Conservation (phyloP, 1,140 invertebrate species). For the Drosophila asahinai region DNA sequence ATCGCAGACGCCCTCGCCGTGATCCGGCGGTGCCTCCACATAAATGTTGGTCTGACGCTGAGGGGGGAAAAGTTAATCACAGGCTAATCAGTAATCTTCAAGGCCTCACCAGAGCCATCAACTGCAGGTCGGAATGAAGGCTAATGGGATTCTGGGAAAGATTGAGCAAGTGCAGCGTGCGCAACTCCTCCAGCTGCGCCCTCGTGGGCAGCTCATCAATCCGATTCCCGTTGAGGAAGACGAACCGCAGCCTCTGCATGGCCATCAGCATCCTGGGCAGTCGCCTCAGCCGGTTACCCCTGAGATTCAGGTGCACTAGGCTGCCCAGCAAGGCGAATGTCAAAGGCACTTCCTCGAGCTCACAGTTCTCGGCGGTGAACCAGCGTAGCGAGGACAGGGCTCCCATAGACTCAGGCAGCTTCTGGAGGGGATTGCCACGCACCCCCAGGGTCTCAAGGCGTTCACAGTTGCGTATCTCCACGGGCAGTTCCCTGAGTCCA, state of each 20-base stretch:
- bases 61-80: not conserved
- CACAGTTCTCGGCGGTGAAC: slow-evolving; percentile 87
- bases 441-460: slow-evolving; percentile 90
- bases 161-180: slow-evolving; percentile 86
- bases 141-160: slow-evolving; percentile 86
- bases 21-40: slow-evolving; percentile 44
- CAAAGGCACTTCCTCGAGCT: slow-evolving; percentile 86
- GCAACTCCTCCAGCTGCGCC: slow-evolving; percentile 77
- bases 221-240: slow-evolving; percentile 87
- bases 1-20: not conserved
- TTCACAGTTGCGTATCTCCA: slow-evolving; percentile 89
- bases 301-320: slow-evolving; percentile 87
- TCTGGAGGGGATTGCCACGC: slow-evolving; percentile 87
- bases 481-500: slow-evolving; percentile 87
- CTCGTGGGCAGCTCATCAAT: slow-evolving; percentile 68
- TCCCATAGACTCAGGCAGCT: slow-evolving; percentile 86
- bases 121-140: slow-evolving; percentile 42
- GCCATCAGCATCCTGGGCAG: slow-evolving; percentile 86
- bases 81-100: not conserved
- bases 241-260: slow-evolving; percentile 86
- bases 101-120: slow-evolving; percentile 50
- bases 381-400: slow-evolving; percentile 86
- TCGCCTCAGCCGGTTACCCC: slow-evolving; percentile 86
- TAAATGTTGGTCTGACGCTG: slow-evolving; percentile 62
- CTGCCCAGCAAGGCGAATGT: slow-evolving; percentile 85